Conservation (phyloP, 2,888 invertebrate genomes). For the Drosophila histrio region DNA sequence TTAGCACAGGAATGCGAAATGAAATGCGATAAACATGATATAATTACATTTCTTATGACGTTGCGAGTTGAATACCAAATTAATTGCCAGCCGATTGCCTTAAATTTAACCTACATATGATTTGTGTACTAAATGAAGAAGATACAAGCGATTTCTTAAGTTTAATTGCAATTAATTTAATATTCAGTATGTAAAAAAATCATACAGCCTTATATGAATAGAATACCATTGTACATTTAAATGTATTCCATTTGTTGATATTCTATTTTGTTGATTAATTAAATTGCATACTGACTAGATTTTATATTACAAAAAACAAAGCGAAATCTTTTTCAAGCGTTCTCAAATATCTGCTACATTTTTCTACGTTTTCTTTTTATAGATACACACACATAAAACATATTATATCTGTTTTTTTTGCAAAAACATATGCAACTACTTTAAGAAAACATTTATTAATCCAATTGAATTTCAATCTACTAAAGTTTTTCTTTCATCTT, state of each 20-base stretch:
- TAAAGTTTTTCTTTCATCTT: no score
- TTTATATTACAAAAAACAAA: no score
- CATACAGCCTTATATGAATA: no score
- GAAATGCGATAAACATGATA: constrained; percentile 40
- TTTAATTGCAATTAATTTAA: neutral
- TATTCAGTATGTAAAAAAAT: neutral
- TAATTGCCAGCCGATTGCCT: constrained; percentile 48
- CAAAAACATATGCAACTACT: neutral
- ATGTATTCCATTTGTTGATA: no score
- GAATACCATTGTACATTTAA: no score
- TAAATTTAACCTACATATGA: constrained; percentile 34
- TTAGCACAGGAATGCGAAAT: constrained; percentile 41
- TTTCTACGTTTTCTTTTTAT: neutral
- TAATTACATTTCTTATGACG: constrained; percentile 36
- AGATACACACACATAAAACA: neutral
- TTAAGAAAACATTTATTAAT: neutral
- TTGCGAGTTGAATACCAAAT: constrained; percentile 32
- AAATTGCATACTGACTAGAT: no score
- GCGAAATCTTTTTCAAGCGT: neutral
- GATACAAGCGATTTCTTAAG: neutral
- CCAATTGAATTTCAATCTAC: no score
- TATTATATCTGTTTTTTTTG: neutral
- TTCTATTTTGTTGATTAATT: no score
- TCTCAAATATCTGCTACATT: neutral
- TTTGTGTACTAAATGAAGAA: neutral